Base-by-base conservation (phyloP, 2,113 vertebrate species). In the Hipposideros armiger region DNA sequence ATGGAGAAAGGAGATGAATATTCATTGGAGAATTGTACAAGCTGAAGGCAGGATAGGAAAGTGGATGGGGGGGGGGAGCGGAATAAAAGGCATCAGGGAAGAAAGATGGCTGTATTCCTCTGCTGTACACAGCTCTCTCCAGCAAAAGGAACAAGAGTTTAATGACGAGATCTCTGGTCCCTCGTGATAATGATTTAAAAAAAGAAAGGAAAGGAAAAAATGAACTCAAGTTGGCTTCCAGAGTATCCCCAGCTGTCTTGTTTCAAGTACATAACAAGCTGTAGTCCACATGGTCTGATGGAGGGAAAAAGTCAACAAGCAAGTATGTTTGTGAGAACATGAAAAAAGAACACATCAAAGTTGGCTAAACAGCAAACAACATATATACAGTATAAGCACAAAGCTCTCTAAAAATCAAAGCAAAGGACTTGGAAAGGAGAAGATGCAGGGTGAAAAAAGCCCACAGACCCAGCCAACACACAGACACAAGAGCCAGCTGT, bases 161-260 rank as follows among this genome's bases (percentile, higher is more conserved):
- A 92, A 84, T 15, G 81, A 50, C 45, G 82, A 47, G 22, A 52
- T 70, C n/a, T 87, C 82, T 86, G 16, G 54, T 93, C 94, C 89
- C 32, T 82, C 7, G 3, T 30, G 28, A 66, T 64, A 83, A 89
- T 13, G 11, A 64, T 72, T 94, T 87, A 58, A 11, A 40, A 8
- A 84, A 19, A 60, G 45, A n/a, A 88, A 66, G 40, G 30, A 50
- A n/a, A 87, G 67, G 4, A 42, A 78, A 91, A 97, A 7, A 50
- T 60, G 86, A 87, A 90, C n/a, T 93, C 66, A 52, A 78, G 60
- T 2, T 92, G 69, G 64, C 50, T 86, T 90, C 84, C 88, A 88
- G 67, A 69, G 32, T 30, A 73, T 14, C 72, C 72, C 67, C 85
- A 92, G 81, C 42, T 85, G 93, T 81, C 77, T 88, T 45, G 19